Evolutionary conservation across 2,113 vertebrate genomes (phyloP).

Genomic region (Todiramphus chloris): DNA sequence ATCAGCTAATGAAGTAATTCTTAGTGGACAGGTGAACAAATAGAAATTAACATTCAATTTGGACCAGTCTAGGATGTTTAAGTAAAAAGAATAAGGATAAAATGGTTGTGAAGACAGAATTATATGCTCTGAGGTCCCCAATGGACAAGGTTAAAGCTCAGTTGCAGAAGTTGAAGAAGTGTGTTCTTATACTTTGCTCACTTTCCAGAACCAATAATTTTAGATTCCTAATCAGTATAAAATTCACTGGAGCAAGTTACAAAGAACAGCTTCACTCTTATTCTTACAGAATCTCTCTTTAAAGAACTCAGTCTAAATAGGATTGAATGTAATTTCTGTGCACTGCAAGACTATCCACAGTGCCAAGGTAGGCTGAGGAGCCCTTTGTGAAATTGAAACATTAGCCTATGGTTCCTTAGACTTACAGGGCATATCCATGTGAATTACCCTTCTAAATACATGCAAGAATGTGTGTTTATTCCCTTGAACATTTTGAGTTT

Average conservation of each 20-base stretch:
- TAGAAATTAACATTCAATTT: slow-evolving; percentile 6
- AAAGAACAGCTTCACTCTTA: neutral
- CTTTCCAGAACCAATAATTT: slow-evolving; percentile 26
- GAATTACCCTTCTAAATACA: neutral
- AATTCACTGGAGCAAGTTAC: slow-evolving; percentile 5
- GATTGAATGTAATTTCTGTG: neutral
- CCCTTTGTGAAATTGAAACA: neutral
- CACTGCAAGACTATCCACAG: neutral
- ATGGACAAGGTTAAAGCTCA: neutral
- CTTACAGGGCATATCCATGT: neutral
- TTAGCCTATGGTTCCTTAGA: neutral
- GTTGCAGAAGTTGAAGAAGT: neutral
- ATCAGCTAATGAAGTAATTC: neutral
- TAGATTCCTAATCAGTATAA: neutral
- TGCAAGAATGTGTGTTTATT: neutral
- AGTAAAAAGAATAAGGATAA: slow-evolving; percentile 7
- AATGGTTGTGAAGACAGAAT: slow-evolving; percentile 1
- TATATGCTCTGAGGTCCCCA: neutral
- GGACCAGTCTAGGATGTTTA: neutral
- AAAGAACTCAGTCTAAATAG: neutral
- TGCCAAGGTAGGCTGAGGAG: neutral
- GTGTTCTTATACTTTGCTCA: neutral
- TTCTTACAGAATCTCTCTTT: neutral
- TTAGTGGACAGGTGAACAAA: neutral
- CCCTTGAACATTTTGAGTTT: neutral